Evolutionary conservation across 2,888 invertebrate genomes (phyloP).

Genomic region (Icerya purchasi): DNA sequence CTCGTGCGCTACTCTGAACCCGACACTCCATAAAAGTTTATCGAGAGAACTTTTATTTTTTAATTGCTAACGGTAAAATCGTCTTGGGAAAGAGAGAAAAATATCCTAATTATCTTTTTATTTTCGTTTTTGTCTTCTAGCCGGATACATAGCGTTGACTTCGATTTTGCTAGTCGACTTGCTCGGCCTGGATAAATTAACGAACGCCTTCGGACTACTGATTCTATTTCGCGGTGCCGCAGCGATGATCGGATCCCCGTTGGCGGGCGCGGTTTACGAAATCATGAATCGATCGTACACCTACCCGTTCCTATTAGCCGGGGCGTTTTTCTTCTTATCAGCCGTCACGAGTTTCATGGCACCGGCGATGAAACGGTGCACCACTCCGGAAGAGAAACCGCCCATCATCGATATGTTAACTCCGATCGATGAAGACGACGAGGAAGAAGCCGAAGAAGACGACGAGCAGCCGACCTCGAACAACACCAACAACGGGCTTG

Average conservation of each 20-base stretch:
- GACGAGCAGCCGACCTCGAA: slow-evolving; percentile 31
- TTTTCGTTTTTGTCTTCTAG: no score
- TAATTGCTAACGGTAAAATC: no score
- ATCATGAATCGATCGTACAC: slow-evolving; percentile 55
- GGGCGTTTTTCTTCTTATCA: slow-evolving; percentile 62
- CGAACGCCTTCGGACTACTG: slow-evolving; percentile 89
- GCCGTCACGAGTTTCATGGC: slow-evolving; percentile 67
- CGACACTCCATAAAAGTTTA: no score
- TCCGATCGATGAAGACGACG: slow-evolving; percentile 52
- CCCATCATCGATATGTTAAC: slow-evolving; percentile 48
- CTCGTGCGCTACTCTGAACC: no score
- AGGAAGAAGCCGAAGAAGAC: slow-evolving; percentile 44
- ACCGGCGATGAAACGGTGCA: slow-evolving; percentile 37
- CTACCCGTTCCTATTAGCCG: slow-evolving; percentile 81
- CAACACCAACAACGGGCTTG: slow-evolving; percentile 23
- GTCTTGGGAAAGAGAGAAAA: no score
- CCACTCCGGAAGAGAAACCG: slow-evolving; percentile 35
- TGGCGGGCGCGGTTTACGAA: slow-evolving; percentile 77
- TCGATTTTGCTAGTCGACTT: slow-evolving; percentile 94
- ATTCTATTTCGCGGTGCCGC: slow-evolving; percentile 90
- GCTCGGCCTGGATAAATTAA: slow-evolving; percentile 81
- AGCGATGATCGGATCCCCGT: slow-evolving; percentile 63
- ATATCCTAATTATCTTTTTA: no score
- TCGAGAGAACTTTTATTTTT: no score
- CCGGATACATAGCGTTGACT: slow-evolving; percentile 91